phyloP scores from a whole-genome alignment of 2,113 vertebrate genomes.

The Hemicordylus capensis region DNA sequence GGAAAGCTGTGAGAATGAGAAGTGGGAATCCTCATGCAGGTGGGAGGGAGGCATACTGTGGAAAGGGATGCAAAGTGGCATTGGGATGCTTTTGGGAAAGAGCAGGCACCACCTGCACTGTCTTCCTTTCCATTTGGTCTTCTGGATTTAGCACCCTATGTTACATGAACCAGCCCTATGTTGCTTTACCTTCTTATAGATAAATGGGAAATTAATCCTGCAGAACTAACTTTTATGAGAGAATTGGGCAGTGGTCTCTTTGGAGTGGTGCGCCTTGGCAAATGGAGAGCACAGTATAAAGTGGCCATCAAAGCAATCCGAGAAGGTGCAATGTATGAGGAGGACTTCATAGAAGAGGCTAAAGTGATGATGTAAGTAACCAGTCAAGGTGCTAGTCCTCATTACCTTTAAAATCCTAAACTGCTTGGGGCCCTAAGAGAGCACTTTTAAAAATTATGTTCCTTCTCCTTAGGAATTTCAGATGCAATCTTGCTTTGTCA shows the following conservation, averaged over 20 bases:
- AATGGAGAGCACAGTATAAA: constrained; percentile 90
- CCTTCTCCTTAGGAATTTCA: not conserved
- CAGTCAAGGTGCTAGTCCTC: rapidly evolving
- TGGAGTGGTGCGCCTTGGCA: constrained; percentile 89
- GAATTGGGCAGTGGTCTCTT: constrained; percentile 92
- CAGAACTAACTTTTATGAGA: constrained; percentile 93
- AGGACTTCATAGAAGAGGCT: constrained; percentile 97
- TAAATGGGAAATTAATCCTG: constrained; percentile 93
- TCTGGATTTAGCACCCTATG: not conserved
- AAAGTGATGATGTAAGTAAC: constrained; percentile 93
- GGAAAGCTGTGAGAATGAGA: not conserved
- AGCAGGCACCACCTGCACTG: not conserved
- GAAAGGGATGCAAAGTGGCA: not conserved
- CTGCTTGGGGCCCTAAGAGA: not conserved
- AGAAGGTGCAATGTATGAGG: constrained; percentile 93
- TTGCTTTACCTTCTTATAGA: constrained; percentile 70
- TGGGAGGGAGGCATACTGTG: not conserved
- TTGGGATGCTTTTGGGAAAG: not conserved
- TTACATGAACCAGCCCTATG: not conserved
- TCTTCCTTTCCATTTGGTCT: not conserved
- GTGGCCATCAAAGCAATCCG: constrained; percentile 96
- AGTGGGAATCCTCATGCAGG: not conserved
- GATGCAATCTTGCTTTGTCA: not conserved
- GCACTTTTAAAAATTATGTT: not conserved
- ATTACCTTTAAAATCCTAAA: not conserved